phyloP scores from a whole-genome alignment of 1,140 invertebrate species.

The Lethrus apterus region DNA sequence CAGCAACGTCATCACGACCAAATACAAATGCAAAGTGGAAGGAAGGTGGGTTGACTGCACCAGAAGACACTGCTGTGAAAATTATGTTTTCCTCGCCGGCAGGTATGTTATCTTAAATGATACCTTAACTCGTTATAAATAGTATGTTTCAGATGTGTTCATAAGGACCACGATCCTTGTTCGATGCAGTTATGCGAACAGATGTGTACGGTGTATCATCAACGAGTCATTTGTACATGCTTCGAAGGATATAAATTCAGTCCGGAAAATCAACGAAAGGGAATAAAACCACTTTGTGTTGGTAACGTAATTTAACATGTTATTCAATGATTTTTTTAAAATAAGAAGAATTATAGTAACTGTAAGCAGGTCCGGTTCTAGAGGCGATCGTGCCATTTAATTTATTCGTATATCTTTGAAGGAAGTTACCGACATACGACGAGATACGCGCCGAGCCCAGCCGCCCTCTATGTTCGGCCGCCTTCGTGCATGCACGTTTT shows the following conservation, averaged over 20 bases:
- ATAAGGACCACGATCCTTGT: constrained; percentile 52
- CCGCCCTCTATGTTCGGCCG: too few relatives aligned
- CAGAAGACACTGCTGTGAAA: constrained; percentile 47
- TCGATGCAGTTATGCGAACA: constrained; percentile 57
- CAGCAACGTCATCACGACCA: constrained; percentile 46
- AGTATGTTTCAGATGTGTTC: constrained; percentile 47
- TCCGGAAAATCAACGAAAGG: constrained; percentile 46
- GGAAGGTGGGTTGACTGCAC: constrained; percentile 48
- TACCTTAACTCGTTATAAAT: neutral
- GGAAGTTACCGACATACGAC: too few relatives aligned
- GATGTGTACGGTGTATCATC: constrained; percentile 51
- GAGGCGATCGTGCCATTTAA: too few relatives aligned
- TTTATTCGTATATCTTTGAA: too few relatives aligned
- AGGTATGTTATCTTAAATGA: constrained; percentile 29
- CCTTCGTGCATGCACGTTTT: too few relatives aligned
- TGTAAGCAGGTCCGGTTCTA: too few relatives aligned
- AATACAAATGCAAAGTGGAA: constrained; percentile 47
- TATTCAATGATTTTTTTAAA: too few relatives aligned
- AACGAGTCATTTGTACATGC: constrained; percentile 58
- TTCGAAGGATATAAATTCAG: constrained; percentile 53
- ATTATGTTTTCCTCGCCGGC: constrained; percentile 47
- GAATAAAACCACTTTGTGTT: constrained; percentile 50
- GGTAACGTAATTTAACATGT: too few relatives aligned
- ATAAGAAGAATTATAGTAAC: too few relatives aligned
- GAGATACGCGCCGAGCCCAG: too few relatives aligned